Conservation (phyloP, 2,888 invertebrate genomes). For the Steinernema carpocapsae region DNA sequence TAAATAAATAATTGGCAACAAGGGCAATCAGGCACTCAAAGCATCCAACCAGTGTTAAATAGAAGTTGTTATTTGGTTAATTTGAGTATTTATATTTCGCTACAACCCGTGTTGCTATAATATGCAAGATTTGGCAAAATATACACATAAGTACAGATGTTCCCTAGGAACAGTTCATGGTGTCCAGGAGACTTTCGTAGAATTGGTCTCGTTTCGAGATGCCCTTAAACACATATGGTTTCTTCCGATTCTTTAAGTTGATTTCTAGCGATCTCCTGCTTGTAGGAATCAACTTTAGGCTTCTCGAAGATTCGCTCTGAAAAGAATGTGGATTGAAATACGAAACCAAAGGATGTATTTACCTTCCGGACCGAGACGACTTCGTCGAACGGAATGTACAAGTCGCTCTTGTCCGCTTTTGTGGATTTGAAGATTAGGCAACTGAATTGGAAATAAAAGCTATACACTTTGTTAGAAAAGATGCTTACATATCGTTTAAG, state of each 20-base stretch:
- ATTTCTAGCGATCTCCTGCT: slow-evolving; percentile 60
- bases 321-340: neutral
- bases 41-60: no score
- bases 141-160: no score
- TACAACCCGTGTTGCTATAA: no score
- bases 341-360: slow-evolving; percentile 2
- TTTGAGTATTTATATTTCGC: no score
- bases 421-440: slow-evolving; percentile 56
- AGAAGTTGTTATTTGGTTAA: no score
- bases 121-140: no score
- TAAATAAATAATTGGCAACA: no score
- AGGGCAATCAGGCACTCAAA: no score
- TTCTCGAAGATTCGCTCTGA: slow-evolving; percentile 45
- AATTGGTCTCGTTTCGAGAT: slow-evolving; percentile 48
- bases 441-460: slow-evolving; percentile 41
- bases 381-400: slow-evolving; percentile 56
- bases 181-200: slow-evolving; percentile 42
- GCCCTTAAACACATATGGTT: slow-evolving; percentile 59
- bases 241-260: slow-evolving; percentile 46
- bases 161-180: no score
- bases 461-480: neutral
- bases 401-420: slow-evolving; percentile 30
- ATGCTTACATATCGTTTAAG: slow-evolving; percentile 50
- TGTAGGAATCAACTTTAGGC: slow-evolving; percentile 53
- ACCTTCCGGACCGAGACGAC: slow-evolving; percentile 55